A percentile compares a stretch with the other conserved stretches of the same genome.
These are phyloP conservation scores for Carposina sasakii DNA, from an alignment of 1,140 invertebrate genomes.

Conservation along the genomic window DNA sequence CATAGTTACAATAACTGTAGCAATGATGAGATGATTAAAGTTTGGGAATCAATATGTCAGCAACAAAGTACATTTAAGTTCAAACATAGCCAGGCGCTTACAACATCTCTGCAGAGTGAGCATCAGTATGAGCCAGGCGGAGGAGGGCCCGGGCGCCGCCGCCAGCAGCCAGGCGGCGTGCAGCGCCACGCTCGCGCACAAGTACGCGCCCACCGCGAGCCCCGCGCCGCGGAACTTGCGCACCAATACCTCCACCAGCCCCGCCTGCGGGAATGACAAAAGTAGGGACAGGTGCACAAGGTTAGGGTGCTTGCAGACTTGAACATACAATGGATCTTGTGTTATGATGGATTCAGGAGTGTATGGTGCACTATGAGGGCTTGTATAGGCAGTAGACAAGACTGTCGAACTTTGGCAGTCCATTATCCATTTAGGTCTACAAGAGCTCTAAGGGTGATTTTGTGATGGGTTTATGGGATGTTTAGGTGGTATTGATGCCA, in stretches of 20 bases:
- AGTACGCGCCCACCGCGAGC: constrained; percentile 73
- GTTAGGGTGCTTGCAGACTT: too few species aligned
- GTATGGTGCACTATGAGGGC: too few species aligned
- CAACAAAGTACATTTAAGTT: constrained; percentile 4
- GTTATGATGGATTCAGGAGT: too few species aligned
- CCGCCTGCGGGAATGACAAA: constrained; percentile 77
- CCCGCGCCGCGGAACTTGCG: constrained; percentile 76
- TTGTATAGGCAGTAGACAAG: too few species aligned
- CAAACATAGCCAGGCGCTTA: constrained; percentile 59
- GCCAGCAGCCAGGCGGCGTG: constrained; percentile 75
- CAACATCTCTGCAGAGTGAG: constrained; percentile 75
- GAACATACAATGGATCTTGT: too few species aligned
- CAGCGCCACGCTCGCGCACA: constrained; percentile 72
- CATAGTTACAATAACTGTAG: too few species aligned
- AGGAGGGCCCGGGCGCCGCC: constrained; percentile 74
- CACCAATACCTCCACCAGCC: constrained; percentile 78
- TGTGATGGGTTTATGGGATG: too few species aligned
- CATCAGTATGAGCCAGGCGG: constrained; percentile 73
- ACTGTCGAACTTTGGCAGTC: too few species aligned
- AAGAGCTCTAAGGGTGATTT: too few species aligned
- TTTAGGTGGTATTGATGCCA: too few species aligned
- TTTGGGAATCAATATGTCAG: not conserved
- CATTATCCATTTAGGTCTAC: too few species aligned
- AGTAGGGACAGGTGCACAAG: too few species aligned
- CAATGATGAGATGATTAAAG: not conserved